phyloP scores from a whole-genome alignment of 2,113 vertebrate genomes.

The Grantiella picta region DNA sequence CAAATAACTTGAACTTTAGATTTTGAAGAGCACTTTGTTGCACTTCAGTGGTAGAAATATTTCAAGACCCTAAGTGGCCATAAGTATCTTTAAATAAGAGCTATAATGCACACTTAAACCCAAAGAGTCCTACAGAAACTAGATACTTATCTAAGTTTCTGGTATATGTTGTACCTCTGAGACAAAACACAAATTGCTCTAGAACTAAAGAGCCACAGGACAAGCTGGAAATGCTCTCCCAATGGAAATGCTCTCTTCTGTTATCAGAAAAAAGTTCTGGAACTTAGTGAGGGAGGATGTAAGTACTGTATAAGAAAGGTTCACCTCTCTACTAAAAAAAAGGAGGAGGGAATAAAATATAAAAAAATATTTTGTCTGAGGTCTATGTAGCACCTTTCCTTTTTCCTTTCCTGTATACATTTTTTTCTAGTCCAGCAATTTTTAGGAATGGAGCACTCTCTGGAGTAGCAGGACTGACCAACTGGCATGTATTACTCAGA shows the following conservation, averaged over 20 bases:
- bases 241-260: neutral
- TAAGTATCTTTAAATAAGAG: neutral
- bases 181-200: neutral
- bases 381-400: neutral
- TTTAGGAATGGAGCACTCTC: neutral
- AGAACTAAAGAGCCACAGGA: neutral
- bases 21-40: neutral
- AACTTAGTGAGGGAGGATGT: neutral
- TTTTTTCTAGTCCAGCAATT: neutral
- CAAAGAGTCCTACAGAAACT: constrained; percentile 7
- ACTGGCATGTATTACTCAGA: neutral
- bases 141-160: constrained; percentile 39
- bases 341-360: neutral
- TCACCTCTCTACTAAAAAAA: neutral
- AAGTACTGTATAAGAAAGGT: neutral
- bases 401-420: neutral
- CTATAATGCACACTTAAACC: neutral
- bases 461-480: neutral
- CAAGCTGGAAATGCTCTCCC: neutral
- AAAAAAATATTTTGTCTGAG: neutral
- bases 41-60: neutral
- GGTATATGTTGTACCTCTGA: neutral
- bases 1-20: neutral
- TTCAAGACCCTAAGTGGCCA: neutral
- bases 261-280: neutral